phyloP scores from a whole-genome alignment of 1,140 invertebrate genomes.

The Trinorchestia longiramus region DNA sequence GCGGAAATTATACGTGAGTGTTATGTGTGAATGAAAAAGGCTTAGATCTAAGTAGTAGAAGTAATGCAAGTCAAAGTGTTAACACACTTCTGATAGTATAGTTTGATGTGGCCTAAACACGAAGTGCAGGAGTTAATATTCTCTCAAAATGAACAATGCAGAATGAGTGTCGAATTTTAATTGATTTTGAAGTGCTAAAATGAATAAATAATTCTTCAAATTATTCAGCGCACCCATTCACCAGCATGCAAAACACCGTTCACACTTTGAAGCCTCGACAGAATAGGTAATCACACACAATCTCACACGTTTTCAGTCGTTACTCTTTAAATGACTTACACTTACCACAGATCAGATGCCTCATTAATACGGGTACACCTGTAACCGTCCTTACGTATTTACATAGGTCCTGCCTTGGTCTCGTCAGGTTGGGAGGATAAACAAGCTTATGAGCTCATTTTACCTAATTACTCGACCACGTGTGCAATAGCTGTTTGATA shows the following conservation, averaged over 20 bases:
- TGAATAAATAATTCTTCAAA: background rate
- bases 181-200: background rate
- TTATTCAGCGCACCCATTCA: background rate
- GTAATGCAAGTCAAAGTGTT: background rate
- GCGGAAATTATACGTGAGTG: background rate
- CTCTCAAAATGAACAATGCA: background rate
- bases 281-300: background rate
- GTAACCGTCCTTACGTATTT: constrained; percentile 28
- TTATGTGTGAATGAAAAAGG: background rate
- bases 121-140: no score
- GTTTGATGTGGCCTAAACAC: no score
- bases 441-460: background rate
- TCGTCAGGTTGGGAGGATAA: constrained; percentile 8
- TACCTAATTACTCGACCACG: constrained; percentile 14
- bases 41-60: background rate
- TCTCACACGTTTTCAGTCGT: background rate
- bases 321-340: background rate
- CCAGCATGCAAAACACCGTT: background rate
- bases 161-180: background rate
- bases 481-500: constrained; percentile 8
- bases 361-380: background rate
- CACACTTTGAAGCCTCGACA: background rate
- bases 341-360: constrained; percentile 19
- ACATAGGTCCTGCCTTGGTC: constrained; percentile 9
- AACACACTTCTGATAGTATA: background rate